These are phyloP conservation scores for Schizotus pectinicornis DNA, from an alignment of 2,888 invertebrate genomes.

Conservation along the genomic window DNA sequence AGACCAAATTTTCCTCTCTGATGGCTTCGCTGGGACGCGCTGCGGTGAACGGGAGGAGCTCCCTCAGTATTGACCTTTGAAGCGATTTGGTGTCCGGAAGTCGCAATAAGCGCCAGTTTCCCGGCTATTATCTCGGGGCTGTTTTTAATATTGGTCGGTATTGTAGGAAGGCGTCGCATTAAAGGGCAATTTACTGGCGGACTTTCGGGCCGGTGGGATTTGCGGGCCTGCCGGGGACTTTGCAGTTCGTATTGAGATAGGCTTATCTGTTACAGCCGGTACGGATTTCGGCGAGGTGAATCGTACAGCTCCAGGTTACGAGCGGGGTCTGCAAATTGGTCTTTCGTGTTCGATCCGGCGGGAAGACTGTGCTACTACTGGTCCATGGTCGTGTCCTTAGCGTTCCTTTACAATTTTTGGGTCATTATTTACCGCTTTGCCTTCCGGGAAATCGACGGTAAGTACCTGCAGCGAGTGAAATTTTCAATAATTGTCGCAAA, in stretches of 20 bases:
- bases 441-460: slow-evolving; percentile 94
- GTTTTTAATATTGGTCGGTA: slow-evolving; percentile 3
- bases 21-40: no score
- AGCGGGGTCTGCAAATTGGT: slow-evolving; percentile 79
- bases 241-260: slow-evolving; percentile 13
- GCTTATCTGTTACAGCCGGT: slow-evolving; percentile 55
- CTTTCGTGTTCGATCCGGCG: slow-evolving; percentile 98
- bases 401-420: slow-evolving; percentile 97
- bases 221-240: slow-evolving; percentile 4
- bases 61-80: slow-evolving; percentile 6
- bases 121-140: neutral
- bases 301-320: slow-evolving; percentile 70
- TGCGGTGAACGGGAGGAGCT: neutral
- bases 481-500: neutral
- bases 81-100: no score
- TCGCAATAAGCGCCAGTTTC: no score
- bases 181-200: slow-evolving; percentile 9
- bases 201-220: slow-evolving; percentile 8
- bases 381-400: slow-evolving; percentile 96
- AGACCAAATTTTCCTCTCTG: no score
- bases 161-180: slow-evolving; percentile 1
- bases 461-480: slow-evolving; percentile 52
- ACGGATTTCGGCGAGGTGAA: slow-evolving; percentile 66
- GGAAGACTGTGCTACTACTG: slow-evolving; percentile 96
- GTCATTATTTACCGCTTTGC: slow-evolving; percentile 98